phyloP scores from a whole-genome alignment of 2,888 invertebrate genomes.

The Branchipolynoe longqiensis region DNA sequence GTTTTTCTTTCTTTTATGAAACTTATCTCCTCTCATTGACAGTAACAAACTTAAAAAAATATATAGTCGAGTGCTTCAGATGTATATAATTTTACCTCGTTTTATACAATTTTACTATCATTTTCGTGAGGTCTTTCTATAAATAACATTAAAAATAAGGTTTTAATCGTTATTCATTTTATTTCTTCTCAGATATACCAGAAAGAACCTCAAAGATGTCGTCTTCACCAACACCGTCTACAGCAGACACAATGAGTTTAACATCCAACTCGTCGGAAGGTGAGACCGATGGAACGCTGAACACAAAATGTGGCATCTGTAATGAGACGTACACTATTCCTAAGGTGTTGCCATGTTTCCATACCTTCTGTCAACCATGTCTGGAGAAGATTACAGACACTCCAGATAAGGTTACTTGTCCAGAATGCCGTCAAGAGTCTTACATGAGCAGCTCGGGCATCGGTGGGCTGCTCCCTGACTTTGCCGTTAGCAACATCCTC shows the following conservation, averaged over 20 bases:
- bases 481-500: slow-evolving; percentile 83
- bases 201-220: slow-evolving; percentile 52
- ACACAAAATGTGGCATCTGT: slow-evolving; percentile 86
- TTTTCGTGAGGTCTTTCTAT: too few relatives aligned
- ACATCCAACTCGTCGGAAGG: slow-evolving; percentile 78
- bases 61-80: too few relatives aligned
- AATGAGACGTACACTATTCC: slow-evolving; percentile 86
- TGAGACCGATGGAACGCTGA: slow-evolving; percentile 72
- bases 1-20: too few relatives aligned
- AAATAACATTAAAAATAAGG: neutral
- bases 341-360: slow-evolving; percentile 83
- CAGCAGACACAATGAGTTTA: slow-evolving; percentile 75
- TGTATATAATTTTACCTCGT: too few relatives aligned
- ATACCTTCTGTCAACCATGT: slow-evolving; percentile 92
- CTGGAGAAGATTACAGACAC: slow-evolving; percentile 86
- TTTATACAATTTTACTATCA: too few relatives aligned
- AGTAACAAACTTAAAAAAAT: too few relatives aligned
- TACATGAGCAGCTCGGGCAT: slow-evolving; percentile 83
- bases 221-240: slow-evolving; percentile 78
- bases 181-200: neutral
- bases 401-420: slow-evolving; percentile 89
- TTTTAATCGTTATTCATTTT: neutral
- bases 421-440: slow-evolving; percentile 84
- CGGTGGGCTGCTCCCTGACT: slow-evolving; percentile 87
- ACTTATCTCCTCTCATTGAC: too few relatives aligned